These are phyloP conservation scores for Elephas maximus DNA, from an alignment of 2,113 vertebrate genomes.

Conservation along the genomic window DNA sequence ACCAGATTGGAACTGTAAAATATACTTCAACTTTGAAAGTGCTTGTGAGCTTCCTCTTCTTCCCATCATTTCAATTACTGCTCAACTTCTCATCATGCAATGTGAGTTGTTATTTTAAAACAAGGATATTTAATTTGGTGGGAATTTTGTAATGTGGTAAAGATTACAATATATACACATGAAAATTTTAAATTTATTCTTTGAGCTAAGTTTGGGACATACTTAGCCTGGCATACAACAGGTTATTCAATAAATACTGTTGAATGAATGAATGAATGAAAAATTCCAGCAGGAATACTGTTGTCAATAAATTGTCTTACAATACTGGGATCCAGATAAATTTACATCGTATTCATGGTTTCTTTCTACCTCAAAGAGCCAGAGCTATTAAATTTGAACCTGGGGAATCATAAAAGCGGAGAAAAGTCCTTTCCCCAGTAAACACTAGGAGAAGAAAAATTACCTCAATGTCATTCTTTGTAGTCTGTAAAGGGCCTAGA, in stretches of 20 bases:
- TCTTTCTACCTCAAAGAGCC: not conserved
- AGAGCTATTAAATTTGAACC: not conserved
- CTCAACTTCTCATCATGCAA: not conserved
- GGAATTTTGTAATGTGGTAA: not conserved
- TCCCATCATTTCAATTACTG: not conserved
- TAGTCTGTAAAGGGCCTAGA: not conserved
- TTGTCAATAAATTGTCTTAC: not conserved
- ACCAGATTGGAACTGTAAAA: not conserved
- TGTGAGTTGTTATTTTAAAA: fast-evolving
- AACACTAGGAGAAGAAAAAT: not conserved
- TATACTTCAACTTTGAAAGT: not conserved
- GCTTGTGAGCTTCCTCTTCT: not conserved
- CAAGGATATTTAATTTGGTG: not conserved
- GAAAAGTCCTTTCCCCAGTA: not conserved
- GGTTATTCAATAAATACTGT: not conserved
- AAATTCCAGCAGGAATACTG: not conserved
- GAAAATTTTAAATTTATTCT: not conserved
- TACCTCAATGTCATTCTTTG: not conserved
- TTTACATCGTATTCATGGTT: not conserved
- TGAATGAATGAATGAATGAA: not conserved
- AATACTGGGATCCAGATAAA: not conserved
- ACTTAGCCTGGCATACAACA: not conserved
- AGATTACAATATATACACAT: too few species aligned
- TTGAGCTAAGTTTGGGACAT: not conserved
- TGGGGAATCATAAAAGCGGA: too few species aligned